Base-by-base conservation (phyloP, 2,113 vertebrate species). In the Seriola dumerili region DNA sequence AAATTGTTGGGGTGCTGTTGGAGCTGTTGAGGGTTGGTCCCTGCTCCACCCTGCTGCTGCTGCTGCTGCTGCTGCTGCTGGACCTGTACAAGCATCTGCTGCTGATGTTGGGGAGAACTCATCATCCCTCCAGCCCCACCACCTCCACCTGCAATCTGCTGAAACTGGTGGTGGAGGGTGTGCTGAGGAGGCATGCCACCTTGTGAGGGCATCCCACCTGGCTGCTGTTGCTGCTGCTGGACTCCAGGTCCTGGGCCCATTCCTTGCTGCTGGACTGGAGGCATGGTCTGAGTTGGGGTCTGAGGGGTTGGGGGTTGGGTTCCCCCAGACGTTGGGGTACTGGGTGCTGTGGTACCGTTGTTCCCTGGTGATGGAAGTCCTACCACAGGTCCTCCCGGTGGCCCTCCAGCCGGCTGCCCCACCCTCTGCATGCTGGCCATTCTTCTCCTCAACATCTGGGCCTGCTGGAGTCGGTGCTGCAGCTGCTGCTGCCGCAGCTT, bases 351-450 rank as follows among this genome's bases (percentile, higher is more conserved):
- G 83, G 80, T 82, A 4, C 90, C 86, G 9, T 91, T 93, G 79
- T 91, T 91, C 9, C 95, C 94, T 0, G 98, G 98, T 0, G 98
- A 99, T 0, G 97, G 97, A 67, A 99, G 95, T 6, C 97, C 97
- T 46, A 93, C 92, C 2, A 78, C 73, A 3, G 92, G 85, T 34
- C 91, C 93, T 32, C 93, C 93, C 0, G 93, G 91, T 10, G 88
- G 85, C 1, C 91, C 91, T 96, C 86, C 88, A 1, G 96, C 95
- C 0, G 95, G 95, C 84, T 97, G 97, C 0, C 97, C 97, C 0
- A 95, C 96, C 70, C 97, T 94, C 93, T 99, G 98, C 98, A 99
- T 99, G 65, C 96, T 98, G 5, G 98, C 98, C 98, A 99, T 97
- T 89, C 98, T 95, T 80, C 98, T 94, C 3, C 98, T 96, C 16